phyloP scores from a whole-genome alignment of 64 coral and sea anemone genomes.

The Stichodactyla helianthus region DNA sequence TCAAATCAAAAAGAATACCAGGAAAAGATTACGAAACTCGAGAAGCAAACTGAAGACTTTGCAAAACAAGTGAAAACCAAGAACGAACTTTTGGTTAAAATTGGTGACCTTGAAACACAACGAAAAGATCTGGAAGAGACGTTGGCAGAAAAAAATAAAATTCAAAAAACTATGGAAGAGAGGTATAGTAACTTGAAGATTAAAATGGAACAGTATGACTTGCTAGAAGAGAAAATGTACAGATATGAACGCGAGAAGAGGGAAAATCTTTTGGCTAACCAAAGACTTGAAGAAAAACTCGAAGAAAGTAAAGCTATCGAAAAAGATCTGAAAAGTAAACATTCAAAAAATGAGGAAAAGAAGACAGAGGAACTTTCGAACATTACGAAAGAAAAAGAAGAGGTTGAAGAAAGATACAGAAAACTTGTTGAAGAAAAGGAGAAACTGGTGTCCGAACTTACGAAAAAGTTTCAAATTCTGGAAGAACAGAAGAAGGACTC shows the following conservation, averaged over 20 bases:
- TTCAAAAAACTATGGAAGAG: conserved; percentile 36
- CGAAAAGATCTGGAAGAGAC: conserved; percentile 54
- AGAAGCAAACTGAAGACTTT: conserved; percentile 60
- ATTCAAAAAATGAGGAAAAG: conserved; percentile 16
- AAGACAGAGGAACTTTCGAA: conserved; percentile 25
- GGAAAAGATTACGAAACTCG: conserved; percentile 50
- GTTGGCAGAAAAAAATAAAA: conserved; percentile 48
- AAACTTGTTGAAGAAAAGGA: conserved; percentile 50
- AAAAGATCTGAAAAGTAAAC: conserved; percentile 38
- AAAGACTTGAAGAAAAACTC: conserved; percentile 61
- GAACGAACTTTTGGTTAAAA: conserved; percentile 66
- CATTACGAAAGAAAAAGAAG: conserved; percentile 37
- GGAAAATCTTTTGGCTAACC: conserved; percentile 21
- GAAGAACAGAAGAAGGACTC: conserved; percentile 41
- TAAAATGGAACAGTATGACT: conserved; percentile 71
- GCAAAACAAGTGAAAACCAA: conserved; percentile 60
- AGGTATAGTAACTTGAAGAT: conserved; percentile 50
- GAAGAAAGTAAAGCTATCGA: conserved; percentile 24
- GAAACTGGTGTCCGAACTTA: conserved; percentile 46
- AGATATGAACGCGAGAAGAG: conserved; percentile 83
- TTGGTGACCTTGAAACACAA: conserved; percentile 48
- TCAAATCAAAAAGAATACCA: conserved; percentile 22
- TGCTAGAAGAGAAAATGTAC: conserved; percentile 81
- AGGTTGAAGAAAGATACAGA: conserved; percentile 32
- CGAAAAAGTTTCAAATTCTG: conserved; percentile 39